A percentile compares a stretch with the other conserved stretches of the same genome.
These are phyloP conservation scores for Cisticola juncidis DNA, from an alignment of 2,113 vertebrate genomes.

Conservation along the genomic window DNA sequence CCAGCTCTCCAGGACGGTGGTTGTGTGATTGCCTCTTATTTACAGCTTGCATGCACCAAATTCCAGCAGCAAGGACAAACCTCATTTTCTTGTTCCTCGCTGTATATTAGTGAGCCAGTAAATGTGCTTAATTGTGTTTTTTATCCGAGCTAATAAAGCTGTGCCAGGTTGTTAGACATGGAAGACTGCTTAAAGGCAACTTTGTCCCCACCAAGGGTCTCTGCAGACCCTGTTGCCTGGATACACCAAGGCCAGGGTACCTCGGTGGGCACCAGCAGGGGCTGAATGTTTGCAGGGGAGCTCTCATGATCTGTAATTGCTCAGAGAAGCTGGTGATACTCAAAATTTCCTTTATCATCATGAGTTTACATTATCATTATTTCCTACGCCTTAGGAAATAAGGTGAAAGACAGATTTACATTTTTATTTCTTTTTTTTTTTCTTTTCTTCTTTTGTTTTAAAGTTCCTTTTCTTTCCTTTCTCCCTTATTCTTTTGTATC, in stretches of 20 bases:
- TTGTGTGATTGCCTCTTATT: not conserved
- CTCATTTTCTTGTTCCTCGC: not conserved
- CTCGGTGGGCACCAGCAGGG: not conserved
- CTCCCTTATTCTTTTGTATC: not conserved
- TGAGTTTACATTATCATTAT: not conserved
- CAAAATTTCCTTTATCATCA: not conserved
- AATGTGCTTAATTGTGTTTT: constrained; percentile 58
- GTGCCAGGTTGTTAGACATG: constrained; percentile 65
- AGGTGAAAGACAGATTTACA: rapidly evolving
- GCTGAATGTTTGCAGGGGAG: not conserved
- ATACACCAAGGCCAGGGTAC: constrained; percentile 7
- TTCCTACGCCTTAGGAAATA: not conserved
- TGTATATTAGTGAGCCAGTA: constrained; percentile 20
- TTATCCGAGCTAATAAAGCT: constrained; percentile 44
- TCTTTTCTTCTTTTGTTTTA: not conserved
- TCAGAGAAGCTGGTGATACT: constrained; percentile 8
- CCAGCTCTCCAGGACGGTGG: not conserved
- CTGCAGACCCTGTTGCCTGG: constrained; percentile 57
- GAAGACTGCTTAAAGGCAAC: constrained; percentile 65
- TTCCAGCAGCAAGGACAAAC: not conserved
- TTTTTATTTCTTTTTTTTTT: not conserved
- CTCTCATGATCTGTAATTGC: constrained; percentile 6
- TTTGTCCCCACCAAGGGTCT: constrained; percentile 48
- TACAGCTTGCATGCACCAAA: not conserved
- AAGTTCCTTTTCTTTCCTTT: not conserved